phyloP scores from a whole-genome alignment of 2,113 vertebrate genomes.

The Lutjanus erythropterus region DNA sequence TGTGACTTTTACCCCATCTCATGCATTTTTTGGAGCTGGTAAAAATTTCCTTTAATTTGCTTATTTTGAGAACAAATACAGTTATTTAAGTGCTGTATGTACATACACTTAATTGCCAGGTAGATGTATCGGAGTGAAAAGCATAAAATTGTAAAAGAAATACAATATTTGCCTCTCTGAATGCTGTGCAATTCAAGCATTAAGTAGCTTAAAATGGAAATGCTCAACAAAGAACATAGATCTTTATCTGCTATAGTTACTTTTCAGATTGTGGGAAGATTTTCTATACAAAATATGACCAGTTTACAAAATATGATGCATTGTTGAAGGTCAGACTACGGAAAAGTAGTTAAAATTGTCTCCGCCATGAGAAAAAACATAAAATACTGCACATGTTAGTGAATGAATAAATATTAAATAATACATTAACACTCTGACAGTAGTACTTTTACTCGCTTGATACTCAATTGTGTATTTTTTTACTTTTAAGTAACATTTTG shows the following conservation, averaged over 20 bases:
- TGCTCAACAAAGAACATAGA: too few species aligned
- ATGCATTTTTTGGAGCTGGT: neutral
- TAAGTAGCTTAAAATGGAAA: too few species aligned
- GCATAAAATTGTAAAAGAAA: too few species aligned
- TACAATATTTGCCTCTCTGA: too few species aligned
- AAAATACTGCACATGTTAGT: neutral
- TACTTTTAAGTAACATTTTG: too few species aligned
- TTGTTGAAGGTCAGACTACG: neutral
- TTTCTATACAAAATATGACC: neutral
- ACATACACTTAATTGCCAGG: too few species aligned
- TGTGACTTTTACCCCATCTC: neutral
- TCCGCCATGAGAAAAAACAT: too few species aligned
- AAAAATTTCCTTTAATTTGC: too few species aligned
- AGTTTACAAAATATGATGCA: neutral
- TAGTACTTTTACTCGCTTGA: too few species aligned
- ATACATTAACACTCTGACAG: neutral
- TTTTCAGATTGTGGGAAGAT: neutral
- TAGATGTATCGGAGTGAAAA: too few species aligned
- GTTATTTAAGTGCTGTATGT: neutral
- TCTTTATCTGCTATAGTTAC: neutral
- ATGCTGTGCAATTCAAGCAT: too few species aligned
- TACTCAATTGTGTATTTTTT: too few species aligned
- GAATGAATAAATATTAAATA: neutral
- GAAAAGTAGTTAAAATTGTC: neutral
- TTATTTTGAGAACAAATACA: neutral